Base-by-base conservation (phyloP, 2,797 vertebrate genomes). In the Xiphorhynchus erythropygius region DNA sequence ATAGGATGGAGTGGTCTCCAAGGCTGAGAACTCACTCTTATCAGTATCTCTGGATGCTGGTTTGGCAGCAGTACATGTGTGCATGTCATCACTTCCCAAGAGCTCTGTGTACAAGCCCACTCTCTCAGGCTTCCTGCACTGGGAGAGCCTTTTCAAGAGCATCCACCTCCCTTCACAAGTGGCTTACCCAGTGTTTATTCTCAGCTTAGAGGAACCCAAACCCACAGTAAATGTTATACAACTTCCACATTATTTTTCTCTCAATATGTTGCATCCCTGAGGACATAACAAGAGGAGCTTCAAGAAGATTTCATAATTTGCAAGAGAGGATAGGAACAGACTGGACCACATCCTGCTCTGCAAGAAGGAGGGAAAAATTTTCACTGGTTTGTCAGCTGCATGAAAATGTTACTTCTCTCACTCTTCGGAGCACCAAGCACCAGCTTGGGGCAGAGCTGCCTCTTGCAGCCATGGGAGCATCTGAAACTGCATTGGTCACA, bases 91-190 rank as follows among this genome's bases (percentile, higher is more conserved):
- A 0, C 11, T 39, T 41, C 27, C 70, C 47, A 7, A 49, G 67
- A 78, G 55, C n/a, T 84, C 39, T 35, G 3, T 3, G 30, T 22
- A 19, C 33, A 3, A 37, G 33, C 18, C 16, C 12, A 0, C 6
- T 5, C 53, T 44, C 57, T 12, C 11, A 39, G 46, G 24, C 53
- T 49, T 46, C 49, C 63, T 69, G 68, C 59, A 24, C 17, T 19
- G 60, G 15, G 15, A 6, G 80, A 96, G 56, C 23, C 83, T 91
- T 63, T 41, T 8, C 71, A 71, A n/a, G 30, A 78, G 21, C 47
- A 42, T 9, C n/a, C 60, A 19, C 12, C 33, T 80, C 30, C 57
- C 64, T 63, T 50, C 63, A 46, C 10, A 28, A 59, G 47, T 12
- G n/a, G 5, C 59, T 69, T 18, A n/a, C 21, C 46, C 57, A 13